These are phyloP conservation scores for Perithous albicinctus DNA, from an alignment of 2,888 invertebrate species.

Conservation along the genomic window DNA sequence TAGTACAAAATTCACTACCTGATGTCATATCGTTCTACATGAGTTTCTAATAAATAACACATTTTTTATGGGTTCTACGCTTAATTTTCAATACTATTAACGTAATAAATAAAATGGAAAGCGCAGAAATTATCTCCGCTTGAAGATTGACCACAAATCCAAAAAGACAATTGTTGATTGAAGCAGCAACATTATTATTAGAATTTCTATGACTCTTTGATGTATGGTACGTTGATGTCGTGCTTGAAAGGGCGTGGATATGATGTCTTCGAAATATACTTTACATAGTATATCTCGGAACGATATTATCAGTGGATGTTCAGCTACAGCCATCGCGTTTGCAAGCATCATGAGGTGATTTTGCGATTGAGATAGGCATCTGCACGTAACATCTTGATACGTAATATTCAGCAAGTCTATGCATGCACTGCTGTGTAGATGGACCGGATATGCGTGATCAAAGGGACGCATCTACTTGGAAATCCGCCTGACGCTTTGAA, in stretches of 20 bases:
- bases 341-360: conserved; percentile 4
- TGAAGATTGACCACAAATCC: not conserved
- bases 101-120: not conserved
- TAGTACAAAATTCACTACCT: too few species aligned
- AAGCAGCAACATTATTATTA: not conserved
- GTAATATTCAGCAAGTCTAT: conserved; percentile 31
- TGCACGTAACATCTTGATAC: conserved; percentile 29
- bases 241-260: not conserved
- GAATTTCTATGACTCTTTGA: not conserved
- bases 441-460: conserved; percentile 69
- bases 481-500: conserved; percentile 72
- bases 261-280: not conserved
- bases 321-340: not conserved
- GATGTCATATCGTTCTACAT: too few species aligned
- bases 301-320: conserved; percentile 3
- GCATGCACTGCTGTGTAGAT: conserved; percentile 47
- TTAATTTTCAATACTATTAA: too few species aligned
- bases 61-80: too few species aligned
- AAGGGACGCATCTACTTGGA: conserved; percentile 71
- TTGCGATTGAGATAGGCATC: not conserved
- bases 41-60: too few species aligned
- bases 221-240: not conserved
- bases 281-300: not conserved
- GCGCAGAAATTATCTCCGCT: not conserved
- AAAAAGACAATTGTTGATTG: not conserved